Evolutionary conservation across 1,140 invertebrate species (phyloP), one percentile per base, ranked within the genome.

Genomic region (Cyrtorhinus lividipennis): DNA sequence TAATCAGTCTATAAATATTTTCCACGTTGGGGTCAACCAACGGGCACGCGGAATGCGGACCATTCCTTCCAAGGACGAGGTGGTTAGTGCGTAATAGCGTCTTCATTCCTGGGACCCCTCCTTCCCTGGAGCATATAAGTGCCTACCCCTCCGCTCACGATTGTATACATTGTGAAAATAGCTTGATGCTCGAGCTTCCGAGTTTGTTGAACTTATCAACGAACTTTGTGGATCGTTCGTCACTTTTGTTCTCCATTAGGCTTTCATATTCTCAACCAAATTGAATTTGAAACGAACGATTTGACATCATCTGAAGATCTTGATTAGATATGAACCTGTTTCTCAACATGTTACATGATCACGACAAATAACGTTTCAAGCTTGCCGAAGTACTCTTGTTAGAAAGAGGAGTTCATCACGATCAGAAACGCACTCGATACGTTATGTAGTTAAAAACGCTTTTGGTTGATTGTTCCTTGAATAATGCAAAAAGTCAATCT

Each of bases 1-100:
- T 59, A 59, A 59, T 59, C 58, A 59, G 58, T 59, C 58, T 59
- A 59, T 59, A 59, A 59, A 59, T 59, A 59, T 59, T 59, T 59
- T 30, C 58, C 38, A 18, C 10, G n/a, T 27, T 27, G 58, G 58
- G 58, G 24, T 30, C 24, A 59, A 26, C 58, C 24, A 59, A 26
- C 24, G 58, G 58, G 24, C 26, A 15, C 26, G 27, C 24, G 58
- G 58, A 59, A 59, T 59, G 58, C 26, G 27, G 58, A 59, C 58
- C 58, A 59, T 59, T 59, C 58, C 58, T 27, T 59, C 58, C 58
- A 59, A 59, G 58, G 58, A 59, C 58, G 58, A 20, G 48, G 8
- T 20, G 48, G 10, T 53, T 13, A 53, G 48, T 53, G 10, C 48
- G 48, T 53, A 53, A 53, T 38, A n/a, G 24, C 59, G 26, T n/a